Conservation (phyloP, 1,140 invertebrate genomes). For the Trichoplusia ni region DNA sequence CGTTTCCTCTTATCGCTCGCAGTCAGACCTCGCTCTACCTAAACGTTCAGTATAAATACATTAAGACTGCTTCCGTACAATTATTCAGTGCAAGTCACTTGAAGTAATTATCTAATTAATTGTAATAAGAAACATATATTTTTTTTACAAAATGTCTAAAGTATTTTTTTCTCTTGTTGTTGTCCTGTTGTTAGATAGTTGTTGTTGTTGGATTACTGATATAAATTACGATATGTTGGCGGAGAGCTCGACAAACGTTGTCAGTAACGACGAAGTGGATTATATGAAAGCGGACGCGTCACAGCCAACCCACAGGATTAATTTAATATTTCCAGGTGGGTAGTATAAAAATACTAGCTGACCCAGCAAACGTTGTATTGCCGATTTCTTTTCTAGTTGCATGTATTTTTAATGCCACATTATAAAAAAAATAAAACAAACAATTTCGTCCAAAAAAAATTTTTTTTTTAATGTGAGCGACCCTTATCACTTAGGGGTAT, state of each 20-base stretch:
- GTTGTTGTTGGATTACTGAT: constrained; percentile 23
- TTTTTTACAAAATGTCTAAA: background rate
- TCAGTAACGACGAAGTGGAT: background rate
- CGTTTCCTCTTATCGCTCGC: background rate
- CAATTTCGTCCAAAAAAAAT: too few species aligned
- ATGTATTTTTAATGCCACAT: too few species aligned
- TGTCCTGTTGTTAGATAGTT: background rate
- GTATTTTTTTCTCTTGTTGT: background rate
- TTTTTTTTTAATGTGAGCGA: too few species aligned
- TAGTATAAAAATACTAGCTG: too few species aligned
- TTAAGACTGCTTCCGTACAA: background rate
- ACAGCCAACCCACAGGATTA: background rate
- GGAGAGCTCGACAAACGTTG: background rate
- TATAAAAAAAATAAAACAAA: too few species aligned
- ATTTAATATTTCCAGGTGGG: constrained; percentile 35
- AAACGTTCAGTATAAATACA: constrained; percentile 9
- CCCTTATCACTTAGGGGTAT: too few species aligned
- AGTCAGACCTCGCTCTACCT: background rate
- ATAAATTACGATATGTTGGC: constrained; percentile 1
- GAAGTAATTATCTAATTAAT: background rate
- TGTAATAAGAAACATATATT: background rate
- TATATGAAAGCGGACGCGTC: background rate
- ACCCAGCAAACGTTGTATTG: too few species aligned
- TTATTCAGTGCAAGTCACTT: constrained; percentile 9
- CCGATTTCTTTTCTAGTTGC: too few species aligned